These are phyloP conservation scores for Apodemus agrarius DNA, from an alignment of 2,797 vertebrate species.

Conservation along the genomic window DNA sequence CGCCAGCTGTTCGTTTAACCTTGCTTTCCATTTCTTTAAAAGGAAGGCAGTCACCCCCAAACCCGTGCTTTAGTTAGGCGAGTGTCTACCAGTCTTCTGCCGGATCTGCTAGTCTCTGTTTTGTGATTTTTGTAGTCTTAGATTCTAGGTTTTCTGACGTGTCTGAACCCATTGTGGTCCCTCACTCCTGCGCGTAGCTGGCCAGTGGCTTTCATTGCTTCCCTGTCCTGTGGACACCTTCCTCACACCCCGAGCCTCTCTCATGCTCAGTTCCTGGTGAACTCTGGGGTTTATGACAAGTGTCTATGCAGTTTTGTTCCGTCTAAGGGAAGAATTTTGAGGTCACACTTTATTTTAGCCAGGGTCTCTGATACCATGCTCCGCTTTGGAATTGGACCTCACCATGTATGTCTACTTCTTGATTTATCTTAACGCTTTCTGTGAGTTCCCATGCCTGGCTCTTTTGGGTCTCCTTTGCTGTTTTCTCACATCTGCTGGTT, in stretches of 20 bases:
- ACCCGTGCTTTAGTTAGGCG: not conserved
- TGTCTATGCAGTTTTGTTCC: not conserved
- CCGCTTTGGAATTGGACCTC: not conserved
- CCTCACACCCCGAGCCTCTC: not conserved
- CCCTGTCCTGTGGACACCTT: not conserved
- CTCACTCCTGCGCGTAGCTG: not conserved
- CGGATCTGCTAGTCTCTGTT: not conserved
- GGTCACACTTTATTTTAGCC: not conserved
- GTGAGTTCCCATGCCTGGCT: not conserved
- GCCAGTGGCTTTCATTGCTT: not conserved
- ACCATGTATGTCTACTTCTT: not conserved
- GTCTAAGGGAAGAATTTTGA: conserved; percentile 24
- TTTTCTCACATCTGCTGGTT: not conserved
- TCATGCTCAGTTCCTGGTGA: not conserved
- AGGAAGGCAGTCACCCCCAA: not conserved
- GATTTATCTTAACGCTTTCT: not conserved
- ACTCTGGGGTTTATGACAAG: not conserved
- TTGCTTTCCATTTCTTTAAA: not conserved
- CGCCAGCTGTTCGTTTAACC: not conserved
- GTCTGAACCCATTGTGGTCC: conserved; percentile 37
- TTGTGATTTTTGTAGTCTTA: not conserved
- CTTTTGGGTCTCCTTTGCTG: not conserved
- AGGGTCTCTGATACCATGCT: not conserved
- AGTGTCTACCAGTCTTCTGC: not conserved
- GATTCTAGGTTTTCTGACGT: conserved; percentile 3